phyloP scores from a whole-genome alignment of 1,140 invertebrate species.

The Anastatus disparis region DNA sequence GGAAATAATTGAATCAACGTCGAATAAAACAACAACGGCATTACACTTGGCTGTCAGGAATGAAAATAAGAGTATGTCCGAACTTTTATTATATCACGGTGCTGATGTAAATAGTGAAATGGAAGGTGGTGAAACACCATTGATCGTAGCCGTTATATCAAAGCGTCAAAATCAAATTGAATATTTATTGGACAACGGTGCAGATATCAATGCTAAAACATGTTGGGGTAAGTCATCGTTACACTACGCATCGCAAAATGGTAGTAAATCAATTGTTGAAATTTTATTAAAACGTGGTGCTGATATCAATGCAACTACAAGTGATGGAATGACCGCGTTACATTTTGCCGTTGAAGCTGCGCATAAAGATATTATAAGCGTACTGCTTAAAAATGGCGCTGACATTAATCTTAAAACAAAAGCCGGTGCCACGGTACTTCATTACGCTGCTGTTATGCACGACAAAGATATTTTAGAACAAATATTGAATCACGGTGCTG shows the following conservation, averaged over 20 bases:
- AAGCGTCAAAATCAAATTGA: not conserved
- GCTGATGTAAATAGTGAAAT: slow-evolving; percentile 78
- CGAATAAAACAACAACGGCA: slow-evolving; percentile 46
- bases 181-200: slow-evolving; percentile 4
- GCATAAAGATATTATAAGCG: not conserved
- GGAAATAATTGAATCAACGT: not conserved
- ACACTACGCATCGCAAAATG: slow-evolving; percentile 16
- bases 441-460: slow-evolving; percentile 23
- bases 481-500: not conserved
- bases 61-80: slow-evolving; percentile 73
- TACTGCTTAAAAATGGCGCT: not conserved
- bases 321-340: slow-evolving; percentile 5
- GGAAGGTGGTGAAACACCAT: slow-evolving; percentile 76
- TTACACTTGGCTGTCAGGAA: slow-evolving; percentile 79
- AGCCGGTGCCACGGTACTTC: slow-evolving; percentile 6
- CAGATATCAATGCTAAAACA: slow-evolving; percentile 18
- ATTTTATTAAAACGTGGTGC: not conserved
- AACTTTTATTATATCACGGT: slow-evolving; percentile 76
- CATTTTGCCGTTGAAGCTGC: slow-evolving; percentile 25
- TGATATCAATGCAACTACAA: not conserved
- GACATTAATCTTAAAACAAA: not conserved
- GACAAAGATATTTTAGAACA: slow-evolving; percentile 11
- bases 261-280: not conserved
- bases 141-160: slow-evolving; percentile 37
- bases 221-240: slow-evolving; percentile 7